phyloP scores from a whole-genome alignment of 2,797 vertebrate species.

The Phataginus tricuspis region DNA sequence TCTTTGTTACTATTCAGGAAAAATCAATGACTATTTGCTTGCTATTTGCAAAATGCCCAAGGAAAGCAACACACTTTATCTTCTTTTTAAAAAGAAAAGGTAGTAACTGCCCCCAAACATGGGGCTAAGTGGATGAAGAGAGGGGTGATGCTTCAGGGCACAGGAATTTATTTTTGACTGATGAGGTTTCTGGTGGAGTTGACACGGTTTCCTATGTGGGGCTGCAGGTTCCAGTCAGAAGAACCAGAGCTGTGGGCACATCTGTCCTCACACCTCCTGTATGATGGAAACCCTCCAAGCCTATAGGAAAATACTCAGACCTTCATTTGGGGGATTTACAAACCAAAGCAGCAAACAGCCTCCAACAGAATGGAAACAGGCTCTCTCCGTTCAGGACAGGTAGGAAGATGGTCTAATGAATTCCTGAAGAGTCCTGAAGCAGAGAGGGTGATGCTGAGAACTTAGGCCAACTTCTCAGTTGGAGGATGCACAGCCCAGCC shows the following conservation, averaged over 20 bases:
- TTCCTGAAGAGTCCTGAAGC: not conserved
- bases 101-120: not conserved
- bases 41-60: conserved; percentile 1
- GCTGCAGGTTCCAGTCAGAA: not conserved
- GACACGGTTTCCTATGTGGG: not conserved
- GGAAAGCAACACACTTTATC: not conserved
- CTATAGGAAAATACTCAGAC: not conserved
- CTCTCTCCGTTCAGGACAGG: not conserved
- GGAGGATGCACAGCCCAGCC: not conserved
- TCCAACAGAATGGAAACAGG: not conserved
- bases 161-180: not conserved
- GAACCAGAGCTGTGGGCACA: not conserved
- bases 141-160: not conserved
- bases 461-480: not conserved
- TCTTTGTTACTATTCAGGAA: not conserved
- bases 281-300: not conserved
- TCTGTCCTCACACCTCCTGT: not conserved
- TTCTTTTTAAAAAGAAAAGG: not conserved
- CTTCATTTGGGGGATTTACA: not conserved
- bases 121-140: not conserved
- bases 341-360: not conserved
- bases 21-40: not conserved
- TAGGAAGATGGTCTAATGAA: not conserved
- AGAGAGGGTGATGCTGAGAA: not conserved
- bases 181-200: not conserved